A percentile compares a stretch with the other conserved stretches of the same genome.
These are phyloP conservation scores for Lophura nycthemera DNA, from an alignment of 2,113 vertebrate genomes.

Conservation along the genomic window DNA sequence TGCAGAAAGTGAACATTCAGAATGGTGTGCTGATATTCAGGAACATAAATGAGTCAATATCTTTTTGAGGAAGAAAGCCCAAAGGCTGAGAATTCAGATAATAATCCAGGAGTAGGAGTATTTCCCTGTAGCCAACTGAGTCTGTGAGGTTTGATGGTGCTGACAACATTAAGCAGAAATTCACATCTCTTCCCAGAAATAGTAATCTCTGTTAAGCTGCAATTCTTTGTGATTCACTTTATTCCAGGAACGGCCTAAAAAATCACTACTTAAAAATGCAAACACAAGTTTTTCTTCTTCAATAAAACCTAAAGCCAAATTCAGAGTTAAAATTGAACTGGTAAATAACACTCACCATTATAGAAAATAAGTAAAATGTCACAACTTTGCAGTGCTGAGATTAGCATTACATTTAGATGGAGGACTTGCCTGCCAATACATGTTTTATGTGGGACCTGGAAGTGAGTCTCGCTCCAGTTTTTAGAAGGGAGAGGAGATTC, in stretches of 20 bases:
- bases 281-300: not conserved
- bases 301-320: not conserved
- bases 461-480: no score
- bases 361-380: accelerated
- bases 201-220: not conserved
- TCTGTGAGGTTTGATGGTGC: not conserved
- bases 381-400: not conserved
- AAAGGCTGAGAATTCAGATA: not conserved
- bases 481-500: no score
- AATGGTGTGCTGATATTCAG: not conserved
- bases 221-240: not conserved
- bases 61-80: not conserved
- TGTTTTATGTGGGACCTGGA: not conserved
- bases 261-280: not conserved
- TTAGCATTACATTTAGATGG: not conserved
- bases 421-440: not conserved
- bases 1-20: not conserved
- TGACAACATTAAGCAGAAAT: not conserved
- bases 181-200: not conserved
- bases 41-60: not conserved
- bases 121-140: not conserved
- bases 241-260: not conserved
- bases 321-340: not conserved
- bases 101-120: not conserved
- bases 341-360: no score